These are phyloP conservation scores for Anoplius nigerrimus DNA, from an alignment of 2,888 invertebrate species.

Conservation along the genomic window DNA sequence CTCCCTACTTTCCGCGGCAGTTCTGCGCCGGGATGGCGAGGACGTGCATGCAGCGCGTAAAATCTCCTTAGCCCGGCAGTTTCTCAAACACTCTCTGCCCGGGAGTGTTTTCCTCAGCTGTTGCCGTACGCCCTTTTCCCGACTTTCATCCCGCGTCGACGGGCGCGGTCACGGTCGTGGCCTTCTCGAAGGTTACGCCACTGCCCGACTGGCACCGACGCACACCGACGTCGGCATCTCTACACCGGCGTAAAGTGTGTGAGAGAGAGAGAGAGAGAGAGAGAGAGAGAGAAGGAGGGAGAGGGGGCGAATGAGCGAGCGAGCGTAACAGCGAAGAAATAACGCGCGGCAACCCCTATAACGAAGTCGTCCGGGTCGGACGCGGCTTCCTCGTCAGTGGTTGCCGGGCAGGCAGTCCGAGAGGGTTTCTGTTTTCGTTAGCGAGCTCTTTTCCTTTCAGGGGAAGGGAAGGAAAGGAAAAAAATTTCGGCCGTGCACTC, in stretches of 20 bases:
- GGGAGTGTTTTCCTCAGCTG: no score
- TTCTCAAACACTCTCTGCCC: no score
- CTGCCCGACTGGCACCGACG: slow-evolving; percentile 21
- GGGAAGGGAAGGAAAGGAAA: no score
- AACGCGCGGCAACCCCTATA: slow-evolving; percentile 40
- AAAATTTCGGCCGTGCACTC: slow-evolving; percentile 36
- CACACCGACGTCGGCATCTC: slow-evolving; percentile 16
- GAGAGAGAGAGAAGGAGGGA: no score
- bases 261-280: no score
- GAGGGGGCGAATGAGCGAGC: no score
- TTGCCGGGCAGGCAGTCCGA: slow-evolving; percentile 50
- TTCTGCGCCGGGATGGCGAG: no score
- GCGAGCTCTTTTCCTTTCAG: slow-evolving; percentile 7
- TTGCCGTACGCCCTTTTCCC: no score
- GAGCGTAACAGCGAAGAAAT: no score
- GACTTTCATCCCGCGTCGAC: background rate
- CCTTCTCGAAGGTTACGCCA: slow-evolving; percentile 43
- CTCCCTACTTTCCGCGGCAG: no score
- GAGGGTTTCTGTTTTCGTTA: slow-evolving; percentile 42
- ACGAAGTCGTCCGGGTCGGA: slow-evolving; percentile 27
- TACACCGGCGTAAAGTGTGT: slow-evolving; percentile 24
- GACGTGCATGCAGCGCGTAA: no score
- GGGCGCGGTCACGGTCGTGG: slow-evolving; percentile 1
- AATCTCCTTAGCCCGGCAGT: no score
- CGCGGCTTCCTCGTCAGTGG: slow-evolving; percentile 49